These are phyloP conservation scores for Lucinisca nassula DNA, from an alignment of 2,888 invertebrate species.

Conservation along the genomic window DNA sequence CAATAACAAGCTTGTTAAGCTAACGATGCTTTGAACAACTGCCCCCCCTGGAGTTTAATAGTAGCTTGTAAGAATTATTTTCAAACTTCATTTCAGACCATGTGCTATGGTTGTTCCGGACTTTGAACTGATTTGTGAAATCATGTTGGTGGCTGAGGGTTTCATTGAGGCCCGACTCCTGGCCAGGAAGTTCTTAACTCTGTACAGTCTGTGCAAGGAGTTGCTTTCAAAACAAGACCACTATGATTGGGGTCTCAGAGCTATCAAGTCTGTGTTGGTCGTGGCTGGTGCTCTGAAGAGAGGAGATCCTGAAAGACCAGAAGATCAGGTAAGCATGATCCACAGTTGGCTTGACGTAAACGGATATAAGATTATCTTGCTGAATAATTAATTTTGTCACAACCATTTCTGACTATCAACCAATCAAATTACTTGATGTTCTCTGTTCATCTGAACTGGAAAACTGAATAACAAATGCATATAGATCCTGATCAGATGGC, in stretches of 20 bases:
- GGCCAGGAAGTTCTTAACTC: slow-evolving; percentile 97
- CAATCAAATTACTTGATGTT: no score
- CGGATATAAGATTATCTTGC: no score
- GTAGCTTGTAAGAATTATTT: no score
- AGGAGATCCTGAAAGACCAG: slow-evolving; percentile 97
- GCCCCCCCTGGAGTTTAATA: no score
- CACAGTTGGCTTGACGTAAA: no score
- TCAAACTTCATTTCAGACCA: slow-evolving; percentile 92
- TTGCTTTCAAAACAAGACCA: slow-evolving; percentile 97
- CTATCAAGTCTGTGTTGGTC: slow-evolving; percentile 98
- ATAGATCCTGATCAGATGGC: no score
- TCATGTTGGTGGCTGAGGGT: slow-evolving; percentile 99
- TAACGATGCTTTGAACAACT: no score
- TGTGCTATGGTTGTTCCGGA: slow-evolving; percentile 99
- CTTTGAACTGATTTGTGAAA: slow-evolving; percentile 98
- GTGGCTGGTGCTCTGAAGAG: slow-evolving; percentile 98
- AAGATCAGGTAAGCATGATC: slow-evolving; percentile 93
- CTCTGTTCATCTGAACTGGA: no score
- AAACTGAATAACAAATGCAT: no score
- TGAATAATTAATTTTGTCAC: no score
- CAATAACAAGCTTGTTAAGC: no score
- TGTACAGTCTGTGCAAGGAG: slow-evolving; percentile 98
- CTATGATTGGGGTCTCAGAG: slow-evolving; percentile 98
- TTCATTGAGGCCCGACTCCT: slow-evolving; percentile 98
- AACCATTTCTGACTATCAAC: no score